A percentile compares a stretch with the other conserved stretches of the same genome.
These are phyloP conservation scores for Cephalopachus bancanus DNA, from an alignment of 2,797 vertebrate species.

Conservation along the genomic window DNA sequence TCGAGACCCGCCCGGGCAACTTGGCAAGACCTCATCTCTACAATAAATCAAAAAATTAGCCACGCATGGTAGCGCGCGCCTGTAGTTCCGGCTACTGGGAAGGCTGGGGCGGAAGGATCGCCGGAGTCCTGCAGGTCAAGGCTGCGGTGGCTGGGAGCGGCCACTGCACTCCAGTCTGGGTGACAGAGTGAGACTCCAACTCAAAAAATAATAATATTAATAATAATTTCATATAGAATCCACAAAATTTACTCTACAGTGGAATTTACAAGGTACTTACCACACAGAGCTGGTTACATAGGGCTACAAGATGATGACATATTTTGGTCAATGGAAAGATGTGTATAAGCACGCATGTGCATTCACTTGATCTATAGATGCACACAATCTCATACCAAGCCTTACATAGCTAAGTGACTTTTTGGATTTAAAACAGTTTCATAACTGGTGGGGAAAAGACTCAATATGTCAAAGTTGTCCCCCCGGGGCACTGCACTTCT, in stretches of 20 bases:
- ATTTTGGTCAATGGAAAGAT: not conserved
- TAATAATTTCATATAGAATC: conserved; percentile 14
- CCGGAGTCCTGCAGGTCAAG: no score
- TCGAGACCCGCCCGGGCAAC: no score
- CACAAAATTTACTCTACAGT: not conserved
- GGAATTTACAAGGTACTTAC: conserved; percentile 20
- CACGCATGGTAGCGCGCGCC: no score
- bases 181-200: no score
- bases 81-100: no score
- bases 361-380: not conserved
- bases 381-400: not conserved
- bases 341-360: not conserved
- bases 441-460: not conserved
- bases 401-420: conserved; percentile 32
- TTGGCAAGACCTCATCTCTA: no score
- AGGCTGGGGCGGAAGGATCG: no score
- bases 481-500: conserved; percentile 15
- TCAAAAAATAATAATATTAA: no score
- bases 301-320: conserved; percentile 28
- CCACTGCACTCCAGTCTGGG: no score
- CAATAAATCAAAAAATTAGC: no score
- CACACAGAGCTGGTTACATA: not conserved
- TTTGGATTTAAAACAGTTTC: conserved; percentile 16
- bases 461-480: not conserved
- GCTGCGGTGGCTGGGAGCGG: no score